These are phyloP conservation scores for Busseola fusca DNA, from an alignment of 2,888 invertebrate genomes.

Conservation along the genomic window DNA sequence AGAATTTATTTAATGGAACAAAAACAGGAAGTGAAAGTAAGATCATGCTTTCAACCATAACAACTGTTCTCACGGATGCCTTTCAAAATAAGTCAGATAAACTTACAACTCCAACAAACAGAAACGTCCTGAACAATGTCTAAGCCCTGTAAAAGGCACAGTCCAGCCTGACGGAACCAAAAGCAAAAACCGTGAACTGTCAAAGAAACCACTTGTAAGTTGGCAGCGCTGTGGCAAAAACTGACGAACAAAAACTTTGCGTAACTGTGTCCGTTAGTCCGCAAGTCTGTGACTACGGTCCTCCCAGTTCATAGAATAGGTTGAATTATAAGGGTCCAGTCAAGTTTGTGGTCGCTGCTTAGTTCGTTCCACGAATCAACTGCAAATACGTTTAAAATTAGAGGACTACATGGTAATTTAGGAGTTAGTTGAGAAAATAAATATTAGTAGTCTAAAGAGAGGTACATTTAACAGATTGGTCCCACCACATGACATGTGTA, in stretches of 20 bases:
- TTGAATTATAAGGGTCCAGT: slow-evolving; percentile 61
- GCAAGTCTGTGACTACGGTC: slow-evolving; percentile 37
- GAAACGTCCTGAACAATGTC: slow-evolving; percentile 44
- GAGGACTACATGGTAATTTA: slow-evolving; percentile 52
- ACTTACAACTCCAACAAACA: slow-evolving; percentile 15
- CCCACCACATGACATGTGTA: background rate
- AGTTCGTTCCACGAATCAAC: slow-evolving; percentile 43
- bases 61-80: background rate
- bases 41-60: background rate
- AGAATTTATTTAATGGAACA: background rate
- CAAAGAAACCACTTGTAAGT: slow-evolving; percentile 62
- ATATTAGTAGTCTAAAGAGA: slow-evolving; percentile 23
- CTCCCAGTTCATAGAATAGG: slow-evolving; percentile 49
- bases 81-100: slow-evolving; percentile 10
- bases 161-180: slow-evolving; percentile 24
- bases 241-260: slow-evolving; percentile 50
- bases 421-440: slow-evolving; percentile 54
- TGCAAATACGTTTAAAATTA: slow-evolving; percentile 55
- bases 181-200: slow-evolving; percentile 55
- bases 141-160: slow-evolving; percentile 33
- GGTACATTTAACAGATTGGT: slow-evolving; percentile 23
- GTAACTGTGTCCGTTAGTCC: slow-evolving; percentile 24
- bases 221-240: slow-evolving; percentile 53
- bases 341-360: slow-evolving; percentile 55
- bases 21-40: slow-evolving; percentile 10